Evolutionary conservation across 64 coral and sea anemone species (phyloP), one percentile per base, ranked within the genome.

Genomic region (Cladopsammia gracilis): DNA sequence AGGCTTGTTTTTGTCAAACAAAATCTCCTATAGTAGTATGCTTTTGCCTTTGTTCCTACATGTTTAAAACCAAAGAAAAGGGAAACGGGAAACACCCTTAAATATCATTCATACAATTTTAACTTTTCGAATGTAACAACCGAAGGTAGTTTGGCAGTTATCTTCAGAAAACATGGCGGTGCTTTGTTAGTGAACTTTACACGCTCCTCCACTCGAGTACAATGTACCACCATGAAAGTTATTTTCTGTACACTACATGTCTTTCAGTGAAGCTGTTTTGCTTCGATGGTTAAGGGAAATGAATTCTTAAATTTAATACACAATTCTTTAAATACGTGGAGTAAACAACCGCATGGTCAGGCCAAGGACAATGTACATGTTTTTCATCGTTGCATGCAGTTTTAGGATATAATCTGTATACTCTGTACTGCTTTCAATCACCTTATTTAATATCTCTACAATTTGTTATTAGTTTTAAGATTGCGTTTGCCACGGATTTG

Each of bases 401-500:
- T 53, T 16, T 24, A 52, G 7, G 26, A 26, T 64, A 22, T 47
- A 16, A 73, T 73, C 25, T 15, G 25, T 2, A 73, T 6, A 62
- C 26, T 62, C 9, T 82, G 57, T 44, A 64, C 79, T 46, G 14
- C 4, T 64, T 64, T 48, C 53, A 56, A 54, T 64, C 34, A 34
- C 58, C 79, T 34, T 44, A 25, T 47, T 84, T 24, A 50, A 68
- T 67, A 66, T 67, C 18, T 62, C 61, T 8, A 12, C 45, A 64
- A 50, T 64, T 68, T 84, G 43, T 84, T 64, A 64, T 64, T 82
- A n/a, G 15, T 82, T 43, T 82, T 64, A 46, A 24, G 15, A 64
- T 64, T 77, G 34, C 58, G 25, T 59, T 64, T 82, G 58, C 58
- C 26, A 65, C 42, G 26, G 58, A 82, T 82, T 82, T 82, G 78